phyloP scores from a whole-genome alignment of 2,113 vertebrate genomes.

The Helogale parvula region DNA sequence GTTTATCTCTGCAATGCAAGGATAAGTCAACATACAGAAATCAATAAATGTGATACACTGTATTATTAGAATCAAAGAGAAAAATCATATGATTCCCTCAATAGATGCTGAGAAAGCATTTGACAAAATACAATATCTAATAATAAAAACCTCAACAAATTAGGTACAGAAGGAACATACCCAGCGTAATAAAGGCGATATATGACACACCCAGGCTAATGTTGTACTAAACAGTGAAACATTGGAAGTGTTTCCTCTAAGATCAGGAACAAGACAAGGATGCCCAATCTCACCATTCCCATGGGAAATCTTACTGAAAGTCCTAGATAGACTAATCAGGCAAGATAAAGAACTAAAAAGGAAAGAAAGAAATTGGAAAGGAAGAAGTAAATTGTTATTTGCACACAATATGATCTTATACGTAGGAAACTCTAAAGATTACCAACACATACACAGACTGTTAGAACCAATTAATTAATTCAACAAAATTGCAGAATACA shows the following conservation, averaged over 20 bases:
- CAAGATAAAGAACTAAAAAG: not conserved
- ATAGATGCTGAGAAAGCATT: not conserved
- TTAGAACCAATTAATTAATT: not conserved
- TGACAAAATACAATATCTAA: not conserved
- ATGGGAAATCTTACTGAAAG: not conserved
- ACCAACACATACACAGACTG: not conserved
- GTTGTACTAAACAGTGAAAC: not conserved
- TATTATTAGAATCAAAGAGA: not conserved
- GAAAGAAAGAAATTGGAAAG: not conserved
- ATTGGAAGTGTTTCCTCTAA: not conserved
- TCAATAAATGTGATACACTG: not conserved
- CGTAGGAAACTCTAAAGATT: not conserved
- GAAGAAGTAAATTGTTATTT: not conserved
- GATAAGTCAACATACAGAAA: not conserved
- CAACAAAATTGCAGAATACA: not conserved
- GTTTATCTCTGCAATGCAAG: not conserved
- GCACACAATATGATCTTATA: not conserved
- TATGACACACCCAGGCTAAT: not conserved
- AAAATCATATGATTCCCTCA: not conserved
- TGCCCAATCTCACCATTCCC: not conserved
- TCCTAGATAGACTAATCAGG: not conserved
- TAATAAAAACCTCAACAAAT: not conserved
- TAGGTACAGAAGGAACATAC: not conserved
- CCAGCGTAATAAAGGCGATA: not conserved
- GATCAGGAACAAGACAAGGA: not conserved